phyloP scores from a whole-genome alignment of 2,113 vertebrate genomes.

The Syngnathus floridae region DNA sequence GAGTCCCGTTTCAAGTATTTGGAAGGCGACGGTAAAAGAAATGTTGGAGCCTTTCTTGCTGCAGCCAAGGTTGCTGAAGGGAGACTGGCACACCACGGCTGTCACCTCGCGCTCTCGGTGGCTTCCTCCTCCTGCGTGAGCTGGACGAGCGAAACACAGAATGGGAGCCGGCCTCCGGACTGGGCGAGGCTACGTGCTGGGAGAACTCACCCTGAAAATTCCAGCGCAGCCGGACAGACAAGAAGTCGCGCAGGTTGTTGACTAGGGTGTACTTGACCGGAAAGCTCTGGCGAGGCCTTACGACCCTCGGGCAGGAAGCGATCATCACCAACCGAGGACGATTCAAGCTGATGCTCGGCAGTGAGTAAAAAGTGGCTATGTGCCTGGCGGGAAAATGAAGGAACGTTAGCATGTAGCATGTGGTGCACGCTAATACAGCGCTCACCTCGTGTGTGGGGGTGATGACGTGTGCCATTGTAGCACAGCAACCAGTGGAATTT shows the following conservation, averaged over 20 bases:
- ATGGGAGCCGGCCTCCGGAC: background rate
- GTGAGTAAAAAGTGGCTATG: slow-evolving; percentile 34
- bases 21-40: slow-evolving; percentile 84
- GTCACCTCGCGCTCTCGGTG: slow-evolving; percentile 30
- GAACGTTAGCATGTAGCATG: background rate
- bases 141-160: background rate
- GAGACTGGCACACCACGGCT: slow-evolving; percentile 66
- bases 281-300: slow-evolving; percentile 77
- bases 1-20: slow-evolving; percentile 80
- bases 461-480: slow-evolving; percentile 88
- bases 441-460: slow-evolving; percentile 79
- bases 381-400: background rate
- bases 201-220: slow-evolving; percentile 74
- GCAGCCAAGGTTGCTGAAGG: slow-evolving; percentile 78
- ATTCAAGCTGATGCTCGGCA: slow-evolving; percentile 86
- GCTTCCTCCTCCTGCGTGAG: background rate
- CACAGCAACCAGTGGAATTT: slow-evolving; percentile 86
- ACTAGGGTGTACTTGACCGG: slow-evolving; percentile 85
- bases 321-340: slow-evolving; percentile 89
- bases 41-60: slow-evolving; percentile 83
- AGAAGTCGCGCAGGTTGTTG: slow-evolving; percentile 92
- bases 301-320: slow-evolving; percentile 80
- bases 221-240: slow-evolving; percentile 88
- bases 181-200: background rate
- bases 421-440: background rate